Evolutionary conservation across 1,140 invertebrate species (phyloP).

Genomic region (Choristoneura fumiferana): DNA sequence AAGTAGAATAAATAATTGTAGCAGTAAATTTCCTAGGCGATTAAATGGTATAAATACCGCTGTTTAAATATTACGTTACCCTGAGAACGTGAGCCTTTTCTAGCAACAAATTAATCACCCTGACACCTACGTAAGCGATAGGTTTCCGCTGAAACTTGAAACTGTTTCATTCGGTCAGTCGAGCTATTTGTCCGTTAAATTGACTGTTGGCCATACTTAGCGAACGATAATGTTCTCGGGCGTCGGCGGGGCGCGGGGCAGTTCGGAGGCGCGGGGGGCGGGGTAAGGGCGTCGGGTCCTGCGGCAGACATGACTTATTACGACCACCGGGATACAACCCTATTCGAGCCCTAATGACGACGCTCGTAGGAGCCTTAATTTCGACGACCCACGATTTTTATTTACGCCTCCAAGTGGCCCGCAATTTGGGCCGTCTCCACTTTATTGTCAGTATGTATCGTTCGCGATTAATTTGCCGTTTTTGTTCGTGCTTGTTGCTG

Average conservation of each 20-base stretch:
- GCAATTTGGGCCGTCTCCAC: slow-evolving; percentile 53
- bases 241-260: slow-evolving; percentile 28
- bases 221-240: slow-evolving; percentile 52
- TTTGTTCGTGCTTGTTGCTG: slow-evolving; percentile 28
- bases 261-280: slow-evolving; percentile 32
- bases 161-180: slow-evolving; percentile 40
- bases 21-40: too few relatives aligned
- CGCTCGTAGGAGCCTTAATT: slow-evolving; percentile 69
- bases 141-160: slow-evolving; percentile 1
- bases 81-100: neutral
- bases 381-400: slow-evolving; percentile 74
- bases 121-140: slow-evolving; percentile 14
- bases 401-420: slow-evolving; percentile 64
- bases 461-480: slow-evolving; percentile 39
- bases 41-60: neutral
- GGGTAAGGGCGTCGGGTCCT: slow-evolving; percentile 40
- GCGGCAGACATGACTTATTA: slow-evolving; percentile 74
- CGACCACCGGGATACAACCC: slow-evolving; percentile 70
- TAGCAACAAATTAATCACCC: slow-evolving; percentile 24
- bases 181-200: slow-evolving; percentile 56
- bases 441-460: slow-evolving; percentile 49
- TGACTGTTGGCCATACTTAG: slow-evolving; percentile 67
- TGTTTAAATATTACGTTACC: slow-evolving; percentile 25
- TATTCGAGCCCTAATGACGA: slow-evolving; percentile 73
- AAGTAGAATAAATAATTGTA: too few relatives aligned